Conservation (phyloP, 2,888 invertebrate species). For the Oligia fasciuncula region DNA sequence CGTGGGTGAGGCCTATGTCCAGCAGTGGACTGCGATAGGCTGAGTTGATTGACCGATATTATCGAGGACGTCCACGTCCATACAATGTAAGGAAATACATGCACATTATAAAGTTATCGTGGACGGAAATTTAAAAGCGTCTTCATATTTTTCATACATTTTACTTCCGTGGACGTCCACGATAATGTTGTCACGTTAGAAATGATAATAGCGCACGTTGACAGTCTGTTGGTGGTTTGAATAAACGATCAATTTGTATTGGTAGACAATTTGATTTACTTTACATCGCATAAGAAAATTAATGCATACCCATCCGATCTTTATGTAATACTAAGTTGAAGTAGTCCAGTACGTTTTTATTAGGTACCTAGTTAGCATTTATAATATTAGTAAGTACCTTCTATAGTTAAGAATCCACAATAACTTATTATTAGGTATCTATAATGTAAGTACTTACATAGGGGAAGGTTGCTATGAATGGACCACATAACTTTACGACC, state of each 20-base stretch:
- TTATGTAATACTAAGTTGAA: not conserved
- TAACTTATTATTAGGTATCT: not conserved
- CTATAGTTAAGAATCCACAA: not conserved
- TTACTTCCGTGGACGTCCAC: not conserved
- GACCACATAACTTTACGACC: too few species aligned
- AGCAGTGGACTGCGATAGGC: too few species aligned
- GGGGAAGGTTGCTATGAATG: too few species aligned
- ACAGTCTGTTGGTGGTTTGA: not conserved
- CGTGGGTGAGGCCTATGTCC: too few species aligned
- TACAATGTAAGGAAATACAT: too few species aligned
- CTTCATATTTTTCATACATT: not conserved
- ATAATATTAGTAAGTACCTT: not conserved
- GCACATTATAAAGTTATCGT: too few species aligned
- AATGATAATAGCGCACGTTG: not conserved
- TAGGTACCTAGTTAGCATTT: not conserved
- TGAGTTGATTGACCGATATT: not conserved
- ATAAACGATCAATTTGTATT: not conserved
- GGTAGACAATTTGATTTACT: not conserved
- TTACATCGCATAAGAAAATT: not conserved
- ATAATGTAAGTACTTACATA: not conserved
- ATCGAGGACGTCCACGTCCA: not conserved
- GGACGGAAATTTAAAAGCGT: too few species aligned
- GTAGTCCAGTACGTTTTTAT: not conserved
- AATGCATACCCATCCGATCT: not conserved
- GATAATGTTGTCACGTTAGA: not conserved